These are phyloP conservation scores for Ditula angustiorana DNA, from an alignment of 2,888 invertebrate genomes.

Conservation along the genomic window DNA sequence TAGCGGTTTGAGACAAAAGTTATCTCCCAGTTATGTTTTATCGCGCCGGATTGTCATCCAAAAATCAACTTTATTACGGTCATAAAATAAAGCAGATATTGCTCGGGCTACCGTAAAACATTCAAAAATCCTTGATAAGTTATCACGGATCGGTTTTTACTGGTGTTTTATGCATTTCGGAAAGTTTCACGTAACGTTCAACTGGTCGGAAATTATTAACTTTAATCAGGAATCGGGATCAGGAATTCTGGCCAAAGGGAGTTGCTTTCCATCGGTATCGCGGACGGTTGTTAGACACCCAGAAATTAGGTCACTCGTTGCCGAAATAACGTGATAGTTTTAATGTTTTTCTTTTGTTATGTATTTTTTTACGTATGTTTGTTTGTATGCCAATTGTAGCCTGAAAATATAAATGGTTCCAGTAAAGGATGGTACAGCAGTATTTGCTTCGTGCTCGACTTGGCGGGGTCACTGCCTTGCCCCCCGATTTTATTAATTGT, in stretches of 20 bases:
- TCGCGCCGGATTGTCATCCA: not conserved
- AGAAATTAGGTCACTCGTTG: too few relatives aligned
- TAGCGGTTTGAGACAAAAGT: not conserved
- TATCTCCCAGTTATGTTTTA: slow-evolving; percentile 9
- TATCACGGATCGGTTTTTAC: slow-evolving; percentile 5
- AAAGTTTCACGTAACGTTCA: not conserved
- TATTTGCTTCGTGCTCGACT: too few relatives aligned
- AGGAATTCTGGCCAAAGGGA: not conserved
- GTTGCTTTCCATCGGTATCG: too few relatives aligned
- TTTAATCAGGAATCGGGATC: not conserved
- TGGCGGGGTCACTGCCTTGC: too few relatives aligned
- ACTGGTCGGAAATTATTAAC: not conserved
- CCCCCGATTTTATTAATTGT: too few relatives aligned
- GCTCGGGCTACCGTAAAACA: slow-evolving; percentile 1
- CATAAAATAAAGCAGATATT: slow-evolving; percentile 12
- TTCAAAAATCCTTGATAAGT: slow-evolving; percentile 12
- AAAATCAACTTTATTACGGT: slow-evolving; percentile 13
- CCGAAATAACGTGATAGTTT: too few relatives aligned
- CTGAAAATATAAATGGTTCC: too few relatives aligned
- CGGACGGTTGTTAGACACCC: too few relatives aligned
- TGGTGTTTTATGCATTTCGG: slow-evolving; percentile 3
- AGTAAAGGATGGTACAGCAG: too few relatives aligned
- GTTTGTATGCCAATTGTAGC: too few relatives aligned
- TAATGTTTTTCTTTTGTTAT: too few relatives aligned
- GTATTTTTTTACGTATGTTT: too few relatives aligned